Percentiles rank a stretch among this genome's conserved stretches.
These are phyloP conservation scores for Rhinogobio ventralis DNA, from an alignment of 2,797 vertebrate genomes.

Conservation along the genomic window DNA sequence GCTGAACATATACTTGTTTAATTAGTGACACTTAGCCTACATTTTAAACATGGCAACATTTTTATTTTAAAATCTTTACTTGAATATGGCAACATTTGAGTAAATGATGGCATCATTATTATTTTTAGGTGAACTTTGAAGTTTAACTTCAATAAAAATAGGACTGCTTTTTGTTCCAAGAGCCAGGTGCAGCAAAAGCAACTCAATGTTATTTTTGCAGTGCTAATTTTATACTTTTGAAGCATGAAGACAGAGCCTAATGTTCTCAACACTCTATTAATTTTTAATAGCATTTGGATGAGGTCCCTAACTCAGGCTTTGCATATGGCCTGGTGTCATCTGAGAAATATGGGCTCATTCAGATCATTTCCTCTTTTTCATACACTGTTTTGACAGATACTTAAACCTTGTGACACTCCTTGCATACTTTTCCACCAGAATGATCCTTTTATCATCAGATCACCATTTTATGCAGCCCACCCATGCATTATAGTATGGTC, in stretches of 20 bases:
- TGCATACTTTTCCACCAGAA: neutral
- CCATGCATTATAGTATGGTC: neutral
- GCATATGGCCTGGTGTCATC: slow-evolving; percentile 40
- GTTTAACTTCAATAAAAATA: too few species aligned
- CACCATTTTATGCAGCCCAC: neutral
- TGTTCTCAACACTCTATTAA: slow-evolving; percentile 5
- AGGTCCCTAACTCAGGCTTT: slow-evolving; percentile 19
- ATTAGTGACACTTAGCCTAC: too few species aligned
- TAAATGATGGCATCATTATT: neutral
- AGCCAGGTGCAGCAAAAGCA: neutral
- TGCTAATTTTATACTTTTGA: slow-evolving; percentile 21
- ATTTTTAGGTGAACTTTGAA: neutral
- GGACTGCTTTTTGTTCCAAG: neutral
- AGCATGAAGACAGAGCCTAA: slow-evolving; percentile 5
- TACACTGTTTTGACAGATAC: neutral
- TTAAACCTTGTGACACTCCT: neutral
- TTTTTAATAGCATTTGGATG: slow-evolving; percentile 29
- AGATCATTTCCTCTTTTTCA: neutral
- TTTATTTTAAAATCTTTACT: too few species aligned
- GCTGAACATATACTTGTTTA: too few species aligned
- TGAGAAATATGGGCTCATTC: slow-evolving; percentile 6
- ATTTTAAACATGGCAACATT: too few species aligned
- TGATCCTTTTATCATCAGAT: neutral
- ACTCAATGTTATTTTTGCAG: neutral
- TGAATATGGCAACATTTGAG: too few species aligned